Conservation (phyloP, 1,140 invertebrate species). For the Hypsibius dujardini region DNA sequence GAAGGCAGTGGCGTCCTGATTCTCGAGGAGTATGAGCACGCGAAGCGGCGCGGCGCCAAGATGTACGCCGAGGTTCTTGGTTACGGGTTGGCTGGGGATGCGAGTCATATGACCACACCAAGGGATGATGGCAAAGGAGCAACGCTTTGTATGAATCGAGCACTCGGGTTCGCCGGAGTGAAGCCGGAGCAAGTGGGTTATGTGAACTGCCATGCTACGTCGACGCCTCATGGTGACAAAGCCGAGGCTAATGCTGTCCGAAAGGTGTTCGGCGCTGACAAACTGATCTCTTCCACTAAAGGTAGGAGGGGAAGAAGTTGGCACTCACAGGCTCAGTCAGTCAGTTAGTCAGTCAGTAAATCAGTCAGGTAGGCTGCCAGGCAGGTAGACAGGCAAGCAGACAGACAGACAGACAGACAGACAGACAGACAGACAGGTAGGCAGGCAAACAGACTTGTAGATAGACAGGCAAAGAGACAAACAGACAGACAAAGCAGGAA, state of each 20-base stretch:
- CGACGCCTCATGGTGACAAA: conserved; percentile 79
- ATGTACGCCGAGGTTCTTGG: conserved; percentile 87
- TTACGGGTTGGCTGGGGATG: conserved; percentile 90
- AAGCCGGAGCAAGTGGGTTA: conserved; percentile 48
- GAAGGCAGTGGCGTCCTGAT: conserved; percentile 79
- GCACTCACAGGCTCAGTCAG: too few species aligned
- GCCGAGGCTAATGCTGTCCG: conserved; percentile 70
- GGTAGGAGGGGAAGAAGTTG: too few species aligned
- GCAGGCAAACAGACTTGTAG: too few species aligned
- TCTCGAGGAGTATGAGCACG: conserved; percentile 75
- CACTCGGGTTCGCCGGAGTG: conserved; percentile 54
- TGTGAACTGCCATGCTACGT: conserved; percentile 94
- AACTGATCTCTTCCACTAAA: too few species aligned
- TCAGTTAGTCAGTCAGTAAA: too few species aligned
- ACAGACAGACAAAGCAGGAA: too few species aligned
- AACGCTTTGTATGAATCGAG: conserved; percentile 66
- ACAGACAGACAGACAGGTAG: too few species aligned
- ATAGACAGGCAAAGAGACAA: too few species aligned
- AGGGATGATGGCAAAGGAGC: conserved; percentile 71
- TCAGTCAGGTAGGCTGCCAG: too few species aligned
- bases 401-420: too few species aligned
- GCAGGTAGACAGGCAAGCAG: too few species aligned
- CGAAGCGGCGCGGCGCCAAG: conserved; percentile 49
- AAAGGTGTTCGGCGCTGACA: conserved; percentile 36
- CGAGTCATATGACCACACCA: conserved; percentile 77